Conservation (phyloP, 2,797 vertebrate species). For the Glossophaga mutica region DNA sequence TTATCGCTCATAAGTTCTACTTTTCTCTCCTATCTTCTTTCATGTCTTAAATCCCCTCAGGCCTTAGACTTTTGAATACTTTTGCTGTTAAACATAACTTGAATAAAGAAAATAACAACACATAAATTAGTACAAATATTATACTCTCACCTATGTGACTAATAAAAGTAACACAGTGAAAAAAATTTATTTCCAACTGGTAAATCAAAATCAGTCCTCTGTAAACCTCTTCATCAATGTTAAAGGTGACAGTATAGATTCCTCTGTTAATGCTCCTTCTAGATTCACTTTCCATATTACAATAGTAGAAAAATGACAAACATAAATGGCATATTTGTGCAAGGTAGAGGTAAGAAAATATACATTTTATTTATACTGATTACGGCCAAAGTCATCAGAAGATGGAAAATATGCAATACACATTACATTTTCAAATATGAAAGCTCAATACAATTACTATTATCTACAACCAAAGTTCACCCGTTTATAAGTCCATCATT, state of each 20-base stretch:
- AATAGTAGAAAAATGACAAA: background rate
- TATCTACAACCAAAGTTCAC: background rate
- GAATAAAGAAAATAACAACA: background rate
- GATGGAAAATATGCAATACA: background rate
- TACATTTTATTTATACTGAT: background rate
- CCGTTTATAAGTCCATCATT: background rate
- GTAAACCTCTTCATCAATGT: background rate
- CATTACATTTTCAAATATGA: background rate
- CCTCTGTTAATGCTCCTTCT: background rate
- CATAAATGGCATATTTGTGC: background rate
- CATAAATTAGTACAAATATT: background rate
- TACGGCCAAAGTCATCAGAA: background rate
- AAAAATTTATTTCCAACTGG: background rate
- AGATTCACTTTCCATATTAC: background rate
- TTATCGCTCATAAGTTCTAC: background rate
- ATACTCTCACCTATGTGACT: background rate
- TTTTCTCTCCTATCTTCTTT: background rate
- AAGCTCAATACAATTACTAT: background rate
- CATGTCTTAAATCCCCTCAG: background rate
- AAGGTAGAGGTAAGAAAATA: background rate
- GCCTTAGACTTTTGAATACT: background rate
- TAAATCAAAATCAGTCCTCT: background rate
- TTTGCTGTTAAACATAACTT: background rate
- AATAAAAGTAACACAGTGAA: background rate
- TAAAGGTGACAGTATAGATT: background rate